phyloP scores from a whole-genome alignment of 2,888 invertebrate genomes.

The Muschampia plurimacula region DNA sequence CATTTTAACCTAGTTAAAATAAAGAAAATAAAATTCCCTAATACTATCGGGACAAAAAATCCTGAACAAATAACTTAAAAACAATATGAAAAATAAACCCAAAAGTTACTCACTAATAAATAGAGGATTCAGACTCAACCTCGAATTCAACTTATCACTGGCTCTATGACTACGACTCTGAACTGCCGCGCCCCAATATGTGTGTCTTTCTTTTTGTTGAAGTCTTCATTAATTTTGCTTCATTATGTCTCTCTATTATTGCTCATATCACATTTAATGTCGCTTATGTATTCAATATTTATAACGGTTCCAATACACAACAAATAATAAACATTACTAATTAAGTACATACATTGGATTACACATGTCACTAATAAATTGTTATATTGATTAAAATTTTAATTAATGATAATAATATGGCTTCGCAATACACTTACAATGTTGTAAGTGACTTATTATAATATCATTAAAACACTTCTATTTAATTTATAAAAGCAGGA shows the following conservation, averaged over 20 bases:
- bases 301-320: conserved; percentile 77
- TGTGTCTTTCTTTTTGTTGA: conserved; percentile 65
- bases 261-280: conserved; percentile 83
- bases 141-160: conserved; percentile 73
- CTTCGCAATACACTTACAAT: conserved; percentile 59
- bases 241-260: conserved; percentile 79
- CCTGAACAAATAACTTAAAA: conserved; percentile 86
- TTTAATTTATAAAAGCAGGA: conserved; percentile 50
- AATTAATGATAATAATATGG: conserved; percentile 70
- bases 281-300: conserved; percentile 67
- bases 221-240: conserved; percentile 60
- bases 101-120: conserved; percentile 85
- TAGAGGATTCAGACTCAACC: conserved; percentile 82
- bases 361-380: conserved; percentile 58
- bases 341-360: conserved; percentile 79
- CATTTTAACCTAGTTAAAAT: conserved; percentile 79
- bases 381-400: conserved; percentile 53
- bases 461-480: conserved; percentile 40
- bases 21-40: conserved; percentile 86
- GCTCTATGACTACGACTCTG: conserved; percentile 50
- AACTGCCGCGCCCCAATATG: conserved; percentile 50
- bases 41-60: conserved; percentile 86
- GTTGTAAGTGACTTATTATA: conserved; percentile 40
- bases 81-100: conserved; percentile 85
- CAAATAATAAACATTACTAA: conserved; percentile 80